Percentiles rank a stretch among this genome's conserved stretches.
Conservation (phyloP, 2,113 vertebrate species). For the Centrocercus urophasianus region DNA sequence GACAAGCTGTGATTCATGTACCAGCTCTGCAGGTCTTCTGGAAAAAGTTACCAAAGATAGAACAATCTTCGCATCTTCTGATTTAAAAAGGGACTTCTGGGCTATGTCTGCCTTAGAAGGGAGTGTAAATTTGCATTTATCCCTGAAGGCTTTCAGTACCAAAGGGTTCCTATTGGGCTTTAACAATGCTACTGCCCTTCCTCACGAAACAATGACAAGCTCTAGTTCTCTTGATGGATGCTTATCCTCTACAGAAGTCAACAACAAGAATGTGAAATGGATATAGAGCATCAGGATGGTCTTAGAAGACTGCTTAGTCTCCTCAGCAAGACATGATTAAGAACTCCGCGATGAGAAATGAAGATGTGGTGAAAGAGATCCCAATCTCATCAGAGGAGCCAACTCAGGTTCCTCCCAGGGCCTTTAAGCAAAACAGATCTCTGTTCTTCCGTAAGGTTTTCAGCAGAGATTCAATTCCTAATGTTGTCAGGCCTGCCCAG, state of each 20-base stretch:
- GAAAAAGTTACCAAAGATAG: conserved; percentile 59
- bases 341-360: background rate
- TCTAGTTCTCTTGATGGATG: conserved; percentile 31
- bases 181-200: conserved; percentile 60
- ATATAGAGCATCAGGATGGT: background rate
- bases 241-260: conserved; percentile 2
- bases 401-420: conserved; percentile 17
- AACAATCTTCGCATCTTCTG: conserved; percentile 39
- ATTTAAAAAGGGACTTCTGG: conserved; percentile 57
- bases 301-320: background rate
- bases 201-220: conserved; percentile 12
- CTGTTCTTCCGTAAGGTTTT: background rate
- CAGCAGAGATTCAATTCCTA: background rate
- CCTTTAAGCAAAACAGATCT: background rate
- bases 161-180: conserved; percentile 42
- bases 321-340: background rate
- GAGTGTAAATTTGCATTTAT: conserved; percentile 42
- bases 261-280: background rate
- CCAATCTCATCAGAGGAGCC: background rate
- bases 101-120: conserved; percentile 21
- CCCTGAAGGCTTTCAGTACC: background rate
- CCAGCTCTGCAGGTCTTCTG: conserved; percentile 15
- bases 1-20: background rate
- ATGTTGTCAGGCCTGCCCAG: background rate
- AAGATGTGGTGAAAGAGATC: background rate